Base-by-base conservation (phyloP, 1,140 invertebrate genomes). In the Bombus picipes region DNA sequence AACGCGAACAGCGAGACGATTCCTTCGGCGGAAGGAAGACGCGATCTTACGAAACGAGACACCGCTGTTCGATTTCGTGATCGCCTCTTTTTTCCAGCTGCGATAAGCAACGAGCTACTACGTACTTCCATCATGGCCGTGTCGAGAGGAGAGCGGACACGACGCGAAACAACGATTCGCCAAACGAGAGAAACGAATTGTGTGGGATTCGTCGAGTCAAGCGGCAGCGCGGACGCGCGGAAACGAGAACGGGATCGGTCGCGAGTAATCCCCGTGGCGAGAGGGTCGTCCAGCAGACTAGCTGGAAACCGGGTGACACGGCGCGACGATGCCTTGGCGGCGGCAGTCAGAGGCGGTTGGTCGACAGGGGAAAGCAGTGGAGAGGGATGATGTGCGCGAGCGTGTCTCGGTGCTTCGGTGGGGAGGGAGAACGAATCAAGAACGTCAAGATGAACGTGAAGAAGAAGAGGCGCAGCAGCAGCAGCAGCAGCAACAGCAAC, bases 151-250 rank as follows among this genome's bases (percentile, higher is more conserved):
- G 28, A 62, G 28, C 0, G 9, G 4, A 62, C 5, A 0, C 18
- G 18, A 18, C 1, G 0, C 47, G 47, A 18, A 22, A 22, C 47
- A 4, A 53, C 47, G 15, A 18, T 53, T 53, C 0, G 59, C 9
- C 0, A 3, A 28, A 12, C 0, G 25, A n/a, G 28, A 62, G 59
- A 62, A n/a, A 28, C 62, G 62, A n/a, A 6, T 32, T 18, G 1
- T 0, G 5, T 47, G 5, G 43, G 43, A 22, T 53, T 53, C 0
- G 47, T 0, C 18, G 0, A 53, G 47, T 22, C 0, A 0, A 6
- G 15, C 43, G 43, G 15, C 13, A 15, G 0, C 43, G 43, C 15
- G 0, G 47, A 47, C 15, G 18, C 47, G 47, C 47, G 5, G 0
- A 2, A 34, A 15, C n/a, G n/a, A 32, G 5, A 53, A 53, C n/a